Base-by-base conservation (phyloP, 2,888 invertebrate species). In the Spodoptera exigua region DNA sequence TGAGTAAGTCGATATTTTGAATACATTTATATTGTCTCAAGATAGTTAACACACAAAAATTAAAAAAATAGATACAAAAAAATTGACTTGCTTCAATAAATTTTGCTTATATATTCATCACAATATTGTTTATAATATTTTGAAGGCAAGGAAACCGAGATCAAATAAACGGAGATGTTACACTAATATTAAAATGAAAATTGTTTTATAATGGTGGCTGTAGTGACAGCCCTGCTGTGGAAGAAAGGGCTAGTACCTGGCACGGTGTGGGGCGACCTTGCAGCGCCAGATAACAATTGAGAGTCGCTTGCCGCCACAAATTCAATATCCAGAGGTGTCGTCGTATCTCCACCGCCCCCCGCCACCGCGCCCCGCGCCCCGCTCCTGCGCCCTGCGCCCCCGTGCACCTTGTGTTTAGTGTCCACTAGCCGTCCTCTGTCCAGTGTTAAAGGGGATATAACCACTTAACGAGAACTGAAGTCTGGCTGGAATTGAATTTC, bases 251-350 rank as follows among this genome's bases (percentile, higher is more conserved):
- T 76, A 81, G 87, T 90, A 92, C 91, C 92, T 92, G 92, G 81
- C 80, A 68, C 80, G 83, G 82, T 84, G 83, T 79, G 74, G 82
- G 83, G 78, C 89, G 91, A 92, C 93, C 92, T 93, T 93, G 93
- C 92, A 91, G 84, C 84, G 88, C 79, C 88, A 88, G 92, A 93
- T 92, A 93, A 93, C 93, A 93, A 93, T 91, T 90, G 93, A 87
- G 90, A 87, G 84, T 85, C 87, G 86, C 85, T 80, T 83, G 84
- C 86, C 88, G 86, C 88, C 87, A 85, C 93, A 92, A 92, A 93
- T 93, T 92, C 93, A 93, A 93, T 93, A 92, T 91, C 90, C 90
- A 87, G 91, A 92, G 92, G 92, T 92, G 91, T 89, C 89, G 84
- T 81, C 83, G 80, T 79, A 80, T 80, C 77, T 75, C 60, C 54